Evolutionary conservation across 2,113 vertebrate species (phyloP), one percentile per base, ranked within the genome.

Genomic region (Pelodiscus sinensis): DNA sequence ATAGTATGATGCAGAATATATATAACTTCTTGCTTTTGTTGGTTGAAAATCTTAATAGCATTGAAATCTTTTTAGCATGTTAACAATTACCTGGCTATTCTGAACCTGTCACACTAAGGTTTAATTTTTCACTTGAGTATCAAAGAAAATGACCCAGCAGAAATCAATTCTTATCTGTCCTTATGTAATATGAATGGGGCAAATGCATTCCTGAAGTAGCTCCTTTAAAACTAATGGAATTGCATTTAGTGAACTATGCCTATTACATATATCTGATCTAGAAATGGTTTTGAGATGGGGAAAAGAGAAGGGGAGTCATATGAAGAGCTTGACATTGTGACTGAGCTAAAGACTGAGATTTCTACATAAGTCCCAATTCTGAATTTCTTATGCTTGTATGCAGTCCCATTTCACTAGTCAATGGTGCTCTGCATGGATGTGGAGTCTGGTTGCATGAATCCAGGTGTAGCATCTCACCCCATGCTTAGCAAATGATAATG

Each of bases 341-440:
- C 5, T 77, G 35, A 75, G 71, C 35, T 77, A 50, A 77, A 27
- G 13, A 14, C 4, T 50, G 38, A 77, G 6, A 21, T 50, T 77
- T 50, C 15, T 25, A 11, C 0, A 84, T 9, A 15, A 56, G 78
- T 35, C 22, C 24, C 24, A 3, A 57, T 82, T 79, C 21, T 29
- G 73, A 35, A 35, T 21, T 35, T 0, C 31, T 50, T n/a, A 9
- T 1, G 44, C 2, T 1, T 2, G 4, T 6, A 27, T 0, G 2
- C 2, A 0, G 62, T 87, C 79, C 73, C 2, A 1, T 3, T 90
- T 44, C 25, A 44, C 44, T 6, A 44, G 2, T 1, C 7, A n/a
- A 27, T 57, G 52, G 38, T 54, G 79, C 25, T 3, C 2, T 2
- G 44, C 54, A 4, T 3, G 71, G 50, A 1, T 35, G 0, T 54